Conservation (phyloP, 1,140 invertebrate genomes). For the Cyrtorhinus lividipennis region DNA sequence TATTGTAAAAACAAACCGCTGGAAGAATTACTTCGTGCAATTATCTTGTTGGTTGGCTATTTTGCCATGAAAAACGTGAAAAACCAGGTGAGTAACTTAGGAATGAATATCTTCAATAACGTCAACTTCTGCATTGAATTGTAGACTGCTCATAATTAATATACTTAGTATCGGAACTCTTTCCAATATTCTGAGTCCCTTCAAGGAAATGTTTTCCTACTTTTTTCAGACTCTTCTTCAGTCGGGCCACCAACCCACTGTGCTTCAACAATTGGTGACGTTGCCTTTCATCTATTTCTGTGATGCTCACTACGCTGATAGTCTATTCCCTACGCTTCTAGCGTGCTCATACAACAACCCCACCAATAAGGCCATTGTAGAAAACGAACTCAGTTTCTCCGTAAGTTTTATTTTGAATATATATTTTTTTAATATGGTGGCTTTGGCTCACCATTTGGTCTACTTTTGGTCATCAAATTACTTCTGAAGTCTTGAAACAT, state of each 20-base stretch:
- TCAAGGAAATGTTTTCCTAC: no score
- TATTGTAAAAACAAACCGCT: constrained; percentile 44
- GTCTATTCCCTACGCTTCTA: constrained; percentile 77
- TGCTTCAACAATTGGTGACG: constrained; percentile 77
- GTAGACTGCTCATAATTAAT: not conserved
- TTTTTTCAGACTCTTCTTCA: constrained; percentile 54
- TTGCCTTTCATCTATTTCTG: constrained; percentile 82
- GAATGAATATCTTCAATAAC: not conserved
- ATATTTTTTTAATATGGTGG: not conserved
- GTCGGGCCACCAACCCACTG: constrained; percentile 63
- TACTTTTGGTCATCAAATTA: not conserved
- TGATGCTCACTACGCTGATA: constrained; percentile 51
- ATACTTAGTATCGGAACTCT: not conserved
- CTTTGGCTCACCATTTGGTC: not conserved
- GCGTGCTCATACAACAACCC: constrained; percentile 57
- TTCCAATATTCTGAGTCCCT: not conserved
- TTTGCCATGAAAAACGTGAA: constrained; percentile 63
- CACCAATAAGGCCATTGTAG: constrained; percentile 50
- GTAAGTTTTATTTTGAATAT: constrained; percentile 33
- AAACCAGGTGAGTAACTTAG: constrained; percentile 78
- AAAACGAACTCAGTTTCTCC: constrained; percentile 66
- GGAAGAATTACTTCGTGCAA: constrained; percentile 48
- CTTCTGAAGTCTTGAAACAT: not conserved
- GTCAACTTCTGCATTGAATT: not conserved
- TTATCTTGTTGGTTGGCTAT: constrained; percentile 64